Conservation (phyloP, 1,140 invertebrate genomes). For the Atta colombica region DNA sequence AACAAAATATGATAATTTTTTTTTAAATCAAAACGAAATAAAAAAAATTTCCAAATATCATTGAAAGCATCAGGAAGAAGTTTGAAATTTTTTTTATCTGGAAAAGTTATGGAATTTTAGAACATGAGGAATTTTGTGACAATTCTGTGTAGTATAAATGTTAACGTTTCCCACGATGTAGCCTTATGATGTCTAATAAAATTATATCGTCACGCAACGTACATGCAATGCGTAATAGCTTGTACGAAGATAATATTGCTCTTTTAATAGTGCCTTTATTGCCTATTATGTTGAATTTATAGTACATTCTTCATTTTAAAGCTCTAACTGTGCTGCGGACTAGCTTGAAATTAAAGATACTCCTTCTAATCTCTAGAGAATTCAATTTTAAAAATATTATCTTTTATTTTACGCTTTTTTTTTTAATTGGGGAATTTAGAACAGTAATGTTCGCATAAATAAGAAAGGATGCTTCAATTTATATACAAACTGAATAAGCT, state of each 20-base stretch:
- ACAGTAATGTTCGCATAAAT: neutral
- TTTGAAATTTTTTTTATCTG: too few species aligned
- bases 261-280: conserved; percentile 42
- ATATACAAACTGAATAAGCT: neutral
- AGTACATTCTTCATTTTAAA: conserved; percentile 46
- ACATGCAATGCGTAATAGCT: conserved; percentile 35
- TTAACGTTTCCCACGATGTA: conserved; percentile 30
- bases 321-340: conserved; percentile 11
- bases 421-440: neutral
- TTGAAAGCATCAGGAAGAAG: too few species aligned
- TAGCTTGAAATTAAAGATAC: conserved; percentile 1
- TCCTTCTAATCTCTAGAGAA: neutral
- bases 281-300: conserved; percentile 56
- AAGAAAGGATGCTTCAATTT: neutral
- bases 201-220: conserved; percentile 44
- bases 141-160: neutral
- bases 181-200: conserved; percentile 23
- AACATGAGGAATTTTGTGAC: too few species aligned
- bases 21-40: too few species aligned
- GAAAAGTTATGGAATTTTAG: too few species aligned
- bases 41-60: too few species aligned
- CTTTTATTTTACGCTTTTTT: neutral
- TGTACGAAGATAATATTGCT: conserved; percentile 47
- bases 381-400: neutral
- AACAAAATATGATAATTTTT: too few species aligned